Percentiles rank a stretch among this genome's conserved stretches.
Conservation (phyloP, 2,797 vertebrate genomes). For the Coracias cyanogaster region DNA sequence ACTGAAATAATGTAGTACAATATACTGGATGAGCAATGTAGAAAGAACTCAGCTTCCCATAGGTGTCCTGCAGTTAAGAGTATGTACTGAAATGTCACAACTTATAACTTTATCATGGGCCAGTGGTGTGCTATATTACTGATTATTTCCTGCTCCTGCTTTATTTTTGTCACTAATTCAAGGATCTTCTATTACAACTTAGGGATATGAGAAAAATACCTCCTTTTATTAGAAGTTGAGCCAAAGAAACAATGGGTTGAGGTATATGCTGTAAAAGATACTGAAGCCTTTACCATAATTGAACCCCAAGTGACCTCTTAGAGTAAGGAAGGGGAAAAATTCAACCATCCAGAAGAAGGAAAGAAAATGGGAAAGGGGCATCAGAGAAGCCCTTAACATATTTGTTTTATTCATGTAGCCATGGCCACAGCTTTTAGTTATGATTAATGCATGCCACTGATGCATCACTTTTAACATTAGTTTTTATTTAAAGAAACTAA, state of each 20-base stretch:
- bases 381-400: not conserved
- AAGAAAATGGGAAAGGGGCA: not conserved
- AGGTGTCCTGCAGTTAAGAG: not conserved
- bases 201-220: not conserved
- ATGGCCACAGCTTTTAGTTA: conserved; percentile 30
- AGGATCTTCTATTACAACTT: not conserved
- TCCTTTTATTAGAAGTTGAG: not conserved
- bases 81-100: not conserved
- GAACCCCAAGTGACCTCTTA: not conserved
- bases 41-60: not conserved
- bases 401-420: conserved; percentile 45
- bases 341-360: not conserved
- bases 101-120: not conserved
- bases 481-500: conserved; percentile 50
- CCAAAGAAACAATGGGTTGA: not conserved
- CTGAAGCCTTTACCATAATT: not conserved
- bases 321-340: not conserved
- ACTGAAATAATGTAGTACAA: not conserved
- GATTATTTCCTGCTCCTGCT: not conserved
- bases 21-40: not conserved
- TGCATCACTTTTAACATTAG: conserved; percentile 22
- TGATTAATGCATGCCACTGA: conserved; percentile 46
- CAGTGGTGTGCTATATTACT: not conserved
- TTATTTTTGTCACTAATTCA: not conserved
- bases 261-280: not conserved